A percentile compares a stretch with the other conserved stretches of the same genome.
phyloP scores from a whole-genome alignment of 2,113 vertebrate species.

The Saccopteryx leptura region DNA sequence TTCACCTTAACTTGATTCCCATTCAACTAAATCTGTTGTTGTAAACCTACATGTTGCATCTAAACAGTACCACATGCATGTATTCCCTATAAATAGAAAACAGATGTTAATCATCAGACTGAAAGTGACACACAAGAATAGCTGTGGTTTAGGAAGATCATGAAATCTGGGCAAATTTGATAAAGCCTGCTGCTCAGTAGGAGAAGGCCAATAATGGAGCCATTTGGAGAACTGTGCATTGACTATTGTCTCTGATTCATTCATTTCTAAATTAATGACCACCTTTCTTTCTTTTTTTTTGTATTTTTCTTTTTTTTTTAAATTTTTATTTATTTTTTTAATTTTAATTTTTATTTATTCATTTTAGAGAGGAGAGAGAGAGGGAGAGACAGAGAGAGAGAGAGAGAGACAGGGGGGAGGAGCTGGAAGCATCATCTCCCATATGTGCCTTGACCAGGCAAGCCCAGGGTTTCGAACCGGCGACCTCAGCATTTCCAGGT shows the following conservation, averaged over 20 bases:
- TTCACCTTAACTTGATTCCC: slow-evolving; percentile 87
- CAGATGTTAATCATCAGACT: slow-evolving; percentile 31
- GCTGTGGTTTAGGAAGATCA: slow-evolving; percentile 27
- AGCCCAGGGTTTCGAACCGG: too few relatives aligned
- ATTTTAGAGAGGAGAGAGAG: too few relatives aligned
- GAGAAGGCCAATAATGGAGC: not conserved
- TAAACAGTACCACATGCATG: not conserved
- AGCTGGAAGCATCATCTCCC: too few relatives aligned
- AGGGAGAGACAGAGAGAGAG: too few relatives aligned
- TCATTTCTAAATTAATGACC: slow-evolving; percentile 29
- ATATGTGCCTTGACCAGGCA: too few relatives aligned
- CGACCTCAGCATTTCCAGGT: too few relatives aligned
- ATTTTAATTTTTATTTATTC: too few relatives aligned
- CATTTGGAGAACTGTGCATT: not conserved
- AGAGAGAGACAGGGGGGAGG: too few relatives aligned
- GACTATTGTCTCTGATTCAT: not conserved
- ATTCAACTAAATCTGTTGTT: slow-evolving; percentile 85
- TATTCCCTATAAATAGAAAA: slow-evolving; percentile 33
- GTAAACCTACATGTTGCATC: not conserved
- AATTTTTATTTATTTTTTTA: too few relatives aligned
- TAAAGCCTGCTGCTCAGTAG: not conserved
- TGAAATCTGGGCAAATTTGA: slow-evolving; percentile 24
- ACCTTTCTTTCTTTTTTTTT: not conserved
- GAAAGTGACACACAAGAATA: slow-evolving; percentile 29
- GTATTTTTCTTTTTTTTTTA: too few relatives aligned